Evolutionary conservation across 2,888 invertebrate genomes (phyloP).

Genomic region (Celastrina argiolus): DNA sequence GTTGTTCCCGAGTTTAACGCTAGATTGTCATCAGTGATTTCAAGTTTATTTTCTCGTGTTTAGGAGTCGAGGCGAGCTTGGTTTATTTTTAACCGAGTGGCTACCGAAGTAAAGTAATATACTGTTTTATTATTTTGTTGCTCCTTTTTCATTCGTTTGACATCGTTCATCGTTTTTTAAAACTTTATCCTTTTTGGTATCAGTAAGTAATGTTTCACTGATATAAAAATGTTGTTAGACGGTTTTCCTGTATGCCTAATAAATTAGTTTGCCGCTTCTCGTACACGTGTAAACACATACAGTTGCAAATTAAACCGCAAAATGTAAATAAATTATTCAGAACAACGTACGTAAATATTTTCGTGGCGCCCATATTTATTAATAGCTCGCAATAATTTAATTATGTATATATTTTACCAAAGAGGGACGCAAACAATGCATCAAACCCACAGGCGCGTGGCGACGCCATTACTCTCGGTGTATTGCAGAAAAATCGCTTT

Average conservation of each 20-base stretch:
- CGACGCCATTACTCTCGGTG: slow-evolving; percentile 35
- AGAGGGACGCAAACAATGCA: slow-evolving; percentile 18
- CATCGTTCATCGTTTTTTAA: too few species aligned
- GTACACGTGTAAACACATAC: not conserved
- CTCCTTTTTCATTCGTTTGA: too few species aligned
- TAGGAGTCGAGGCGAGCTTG: not conserved
- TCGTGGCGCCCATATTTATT: not conserved
- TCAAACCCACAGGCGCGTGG: slow-evolving; percentile 26
- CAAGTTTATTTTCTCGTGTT: slow-evolving; percentile 5
- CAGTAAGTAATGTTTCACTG: too few species aligned
- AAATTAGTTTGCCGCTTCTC: too few species aligned
- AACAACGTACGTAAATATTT: slow-evolving; percentile 9
- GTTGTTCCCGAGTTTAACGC: slow-evolving; percentile 35
- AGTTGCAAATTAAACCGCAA: not conserved
- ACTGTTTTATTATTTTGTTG: too few species aligned
- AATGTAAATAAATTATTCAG: not conserved
- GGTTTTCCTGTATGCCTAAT: too few species aligned
- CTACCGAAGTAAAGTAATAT: not conserved
- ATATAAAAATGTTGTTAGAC: too few species aligned
- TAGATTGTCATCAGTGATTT: slow-evolving; percentile 34
- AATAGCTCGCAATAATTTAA: slow-evolving; percentile 17
- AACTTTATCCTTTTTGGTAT: not conserved
- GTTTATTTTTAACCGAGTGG: not conserved
- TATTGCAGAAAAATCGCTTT: slow-evolving; percentile 42
- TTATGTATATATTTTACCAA: slow-evolving; percentile 5